Evolutionary conservation across 2,113 vertebrate species (phyloP), one percentile per base, ranked within the genome.

Genomic region (Lepidothrix coronata): DNA sequence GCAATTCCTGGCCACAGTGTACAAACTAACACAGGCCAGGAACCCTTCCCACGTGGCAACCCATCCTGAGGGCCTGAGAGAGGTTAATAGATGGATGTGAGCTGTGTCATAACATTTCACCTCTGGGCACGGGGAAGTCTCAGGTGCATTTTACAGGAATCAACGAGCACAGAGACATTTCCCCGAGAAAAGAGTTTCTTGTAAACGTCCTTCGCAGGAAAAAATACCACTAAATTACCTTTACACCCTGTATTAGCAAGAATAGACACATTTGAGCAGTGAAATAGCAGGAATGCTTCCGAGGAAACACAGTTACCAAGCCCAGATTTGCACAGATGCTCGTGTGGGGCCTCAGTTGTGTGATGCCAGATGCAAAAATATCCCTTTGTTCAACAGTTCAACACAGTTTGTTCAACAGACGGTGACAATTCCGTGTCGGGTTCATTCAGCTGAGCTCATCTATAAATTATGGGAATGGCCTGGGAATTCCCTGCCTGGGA

Each of bases 361-460:
- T 2, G 7, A 16, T 61, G 88, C 95, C 96, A 95, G 96, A 94
- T 95, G 95, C 37, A 4, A 94, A 96, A 96, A 93, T 81, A 82
- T 67, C 91, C 88, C 96, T 96, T 95, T 96, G 96, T 93, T 93
- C 88, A 80, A 89, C 95, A 95, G 92, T 89, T 96, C 91, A 61
- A 74, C 88, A 63, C 93, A 93, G 95, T 96, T 96, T 96, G 95
- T 77, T 96, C 93, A 96, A 51, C 96, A 97, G 96, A 95, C 95
- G 80, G 96, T 96, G 95, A 96, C 93, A 94, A 96, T 96, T 96
- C 48, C 5, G 1, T 41, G 49, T 84, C 52, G 5, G 72, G 55
- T 78, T 81, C 92, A 12, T 92, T 96, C 90, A 90, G 91, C 95
- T 93, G 90, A 93, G 91, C 95, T 95, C 93, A 12, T 88, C 22